Evolutionary conservation across 2,797 vertebrate genomes (phyloP).

Genomic region (Spinus olivaceus): DNA sequence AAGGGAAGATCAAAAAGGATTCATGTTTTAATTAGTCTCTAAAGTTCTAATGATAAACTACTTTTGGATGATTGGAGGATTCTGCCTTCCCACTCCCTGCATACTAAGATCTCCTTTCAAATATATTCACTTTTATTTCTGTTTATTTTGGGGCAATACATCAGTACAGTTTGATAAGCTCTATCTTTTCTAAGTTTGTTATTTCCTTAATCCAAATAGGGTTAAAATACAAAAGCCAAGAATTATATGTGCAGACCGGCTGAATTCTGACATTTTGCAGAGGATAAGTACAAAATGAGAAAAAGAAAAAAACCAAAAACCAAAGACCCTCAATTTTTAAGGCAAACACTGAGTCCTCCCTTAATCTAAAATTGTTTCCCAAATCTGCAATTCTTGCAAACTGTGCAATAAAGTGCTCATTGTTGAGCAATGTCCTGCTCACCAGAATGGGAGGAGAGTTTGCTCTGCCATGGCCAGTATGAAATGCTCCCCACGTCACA

Average conservation of each 20-base stretch:
- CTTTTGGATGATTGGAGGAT: neutral
- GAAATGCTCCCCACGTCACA: neutral
- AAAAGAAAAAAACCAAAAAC: neutral
- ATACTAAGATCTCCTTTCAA: neutral
- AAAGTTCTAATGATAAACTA: neutral
- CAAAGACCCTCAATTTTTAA: neutral
- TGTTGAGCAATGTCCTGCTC: neutral
- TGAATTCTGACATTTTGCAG: neutral
- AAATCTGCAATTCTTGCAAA: neutral
- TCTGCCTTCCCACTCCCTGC: neutral
- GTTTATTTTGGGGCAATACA: neutral
- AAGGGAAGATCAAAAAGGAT: neutral
- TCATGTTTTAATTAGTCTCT: neutral
- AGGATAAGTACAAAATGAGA: neutral
- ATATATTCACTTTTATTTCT: neutral
- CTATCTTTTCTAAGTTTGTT: neutral
- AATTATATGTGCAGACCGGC: neutral
- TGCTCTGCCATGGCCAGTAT: accelerated
- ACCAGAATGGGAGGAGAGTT: neutral
- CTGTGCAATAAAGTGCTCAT: neutral
- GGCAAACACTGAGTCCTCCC: neutral
- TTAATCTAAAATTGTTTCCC: neutral
- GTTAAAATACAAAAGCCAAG: neutral
- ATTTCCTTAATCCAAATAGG: neutral
- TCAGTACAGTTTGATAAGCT: neutral